These are phyloP conservation scores for Porites lobata DNA, from an alignment of 92 coral and sea anemone genomes.

Conservation along the genomic window DNA sequence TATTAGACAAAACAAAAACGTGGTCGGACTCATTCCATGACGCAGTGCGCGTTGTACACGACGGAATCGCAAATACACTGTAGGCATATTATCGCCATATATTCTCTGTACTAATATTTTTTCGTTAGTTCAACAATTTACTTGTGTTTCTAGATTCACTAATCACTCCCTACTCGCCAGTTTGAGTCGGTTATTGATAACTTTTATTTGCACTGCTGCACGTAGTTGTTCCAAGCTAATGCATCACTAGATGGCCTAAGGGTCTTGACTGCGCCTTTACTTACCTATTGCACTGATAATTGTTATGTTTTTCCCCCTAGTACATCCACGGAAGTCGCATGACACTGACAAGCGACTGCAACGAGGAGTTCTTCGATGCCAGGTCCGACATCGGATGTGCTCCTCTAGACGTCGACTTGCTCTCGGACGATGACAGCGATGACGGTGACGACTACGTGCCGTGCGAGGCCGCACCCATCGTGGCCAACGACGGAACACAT, in stretches of 20 bases:
- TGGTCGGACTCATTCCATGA: too few relatives aligned
- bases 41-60: too few relatives aligned
- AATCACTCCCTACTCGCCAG: too few relatives aligned
- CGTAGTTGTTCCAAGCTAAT: background rate
- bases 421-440: constrained; percentile 83
- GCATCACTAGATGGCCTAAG: background rate
- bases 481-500: background rate
- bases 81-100: too few relatives aligned
- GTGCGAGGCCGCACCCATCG: constrained; percentile 52
- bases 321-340: constrained; percentile 75
- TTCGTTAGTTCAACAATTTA: too few relatives aligned
- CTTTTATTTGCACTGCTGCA: too few relatives aligned
- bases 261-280: background rate
- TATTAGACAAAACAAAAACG: too few relatives aligned
- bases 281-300: background rate
- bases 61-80: too few relatives aligned
- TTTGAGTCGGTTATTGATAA: too few relatives aligned
- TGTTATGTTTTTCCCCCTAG: constrained; percentile 38
- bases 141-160: too few relatives aligned
- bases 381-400: constrained; percentile 79
- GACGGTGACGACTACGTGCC: constrained; percentile 89
- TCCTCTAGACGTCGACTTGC: constrained; percentile 76
- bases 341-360: constrained; percentile 73
- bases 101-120: too few relatives aligned
- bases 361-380: constrained; percentile 90